Evolutionary conservation across 2,888 invertebrate species (phyloP).

Genomic region (Callosobruchus maculatus): DNA sequence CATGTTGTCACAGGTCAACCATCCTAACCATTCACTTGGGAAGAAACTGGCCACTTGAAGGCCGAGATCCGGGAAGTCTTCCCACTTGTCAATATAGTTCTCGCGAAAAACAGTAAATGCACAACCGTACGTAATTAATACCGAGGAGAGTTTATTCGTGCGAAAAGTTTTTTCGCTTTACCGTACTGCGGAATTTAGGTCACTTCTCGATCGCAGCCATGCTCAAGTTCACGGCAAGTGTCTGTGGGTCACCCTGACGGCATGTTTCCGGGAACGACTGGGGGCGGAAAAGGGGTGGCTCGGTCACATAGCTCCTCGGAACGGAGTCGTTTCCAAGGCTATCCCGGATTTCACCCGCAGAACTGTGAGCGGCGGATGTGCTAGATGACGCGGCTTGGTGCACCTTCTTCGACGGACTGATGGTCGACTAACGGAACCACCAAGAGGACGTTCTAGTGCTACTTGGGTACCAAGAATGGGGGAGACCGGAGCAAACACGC

Average conservation of each 20-base stretch:
- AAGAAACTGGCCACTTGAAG: slow-evolving; percentile 11
- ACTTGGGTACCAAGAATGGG: not conserved
- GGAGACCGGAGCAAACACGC: not conserved
- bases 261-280: not conserved
- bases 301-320: not conserved
- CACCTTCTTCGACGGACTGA: slow-evolving; percentile 27
- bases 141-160: not conserved
- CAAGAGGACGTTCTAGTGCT: slow-evolving; percentile 1
- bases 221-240: not conserved
- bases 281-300: not conserved
- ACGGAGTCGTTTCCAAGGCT: not conserved
- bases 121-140: not conserved
- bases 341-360: not conserved
- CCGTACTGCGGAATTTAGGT: not conserved
- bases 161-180: not conserved
- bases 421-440: slow-evolving; percentile 34
- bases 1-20: slow-evolving; percentile 37
- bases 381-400: slow-evolving; percentile 18
- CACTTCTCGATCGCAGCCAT: not conserved
- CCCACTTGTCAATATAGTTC: not conserved
- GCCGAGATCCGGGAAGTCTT: not conserved
- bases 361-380: not conserved
- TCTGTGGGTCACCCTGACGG: not conserved
- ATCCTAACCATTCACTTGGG: slow-evolving; percentile 26
- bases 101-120: not conserved